These are phyloP conservation scores for Emydoidea blandingii DNA, from an alignment of 2,797 vertebrate genomes.

Conservation along the genomic window DNA sequence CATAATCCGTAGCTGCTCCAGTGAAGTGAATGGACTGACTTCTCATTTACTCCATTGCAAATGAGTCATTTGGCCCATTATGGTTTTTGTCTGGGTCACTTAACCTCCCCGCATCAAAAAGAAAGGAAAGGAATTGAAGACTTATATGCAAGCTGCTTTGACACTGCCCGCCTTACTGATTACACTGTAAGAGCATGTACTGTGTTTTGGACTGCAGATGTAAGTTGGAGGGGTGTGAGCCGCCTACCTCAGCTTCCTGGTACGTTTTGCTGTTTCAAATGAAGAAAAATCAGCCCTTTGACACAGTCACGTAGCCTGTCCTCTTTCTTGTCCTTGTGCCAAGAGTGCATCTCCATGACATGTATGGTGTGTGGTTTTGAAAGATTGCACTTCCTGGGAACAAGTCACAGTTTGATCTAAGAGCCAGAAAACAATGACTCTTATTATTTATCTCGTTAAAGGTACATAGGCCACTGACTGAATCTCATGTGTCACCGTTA, in stretches of 20 bases:
- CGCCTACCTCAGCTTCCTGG: accelerated
- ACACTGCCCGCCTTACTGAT: background rate
- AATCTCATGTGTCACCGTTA: background rate
- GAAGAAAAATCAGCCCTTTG: background rate
- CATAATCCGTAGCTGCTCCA: background rate
- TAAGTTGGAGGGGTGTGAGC: background rate
- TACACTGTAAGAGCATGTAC: accelerated
- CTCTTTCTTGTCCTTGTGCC: background rate
- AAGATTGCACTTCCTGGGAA: background rate
- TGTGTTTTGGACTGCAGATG: background rate
- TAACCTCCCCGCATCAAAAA: background rate
- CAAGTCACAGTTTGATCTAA: background rate
- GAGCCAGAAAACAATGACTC: background rate
- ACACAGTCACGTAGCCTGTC: background rate
- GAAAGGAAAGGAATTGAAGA: background rate
- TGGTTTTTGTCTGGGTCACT: background rate
- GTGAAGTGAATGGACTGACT: background rate
- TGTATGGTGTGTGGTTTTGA: accelerated
- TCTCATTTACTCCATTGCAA: background rate
- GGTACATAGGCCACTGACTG: background rate
- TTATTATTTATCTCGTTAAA: background rate
- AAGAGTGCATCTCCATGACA: background rate
- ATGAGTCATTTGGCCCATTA: background rate
- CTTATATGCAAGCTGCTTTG: background rate
- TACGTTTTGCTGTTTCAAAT: background rate